Base-by-base conservation (phyloP, 1,140 invertebrate species). In the Bemisia tabaci region DNA sequence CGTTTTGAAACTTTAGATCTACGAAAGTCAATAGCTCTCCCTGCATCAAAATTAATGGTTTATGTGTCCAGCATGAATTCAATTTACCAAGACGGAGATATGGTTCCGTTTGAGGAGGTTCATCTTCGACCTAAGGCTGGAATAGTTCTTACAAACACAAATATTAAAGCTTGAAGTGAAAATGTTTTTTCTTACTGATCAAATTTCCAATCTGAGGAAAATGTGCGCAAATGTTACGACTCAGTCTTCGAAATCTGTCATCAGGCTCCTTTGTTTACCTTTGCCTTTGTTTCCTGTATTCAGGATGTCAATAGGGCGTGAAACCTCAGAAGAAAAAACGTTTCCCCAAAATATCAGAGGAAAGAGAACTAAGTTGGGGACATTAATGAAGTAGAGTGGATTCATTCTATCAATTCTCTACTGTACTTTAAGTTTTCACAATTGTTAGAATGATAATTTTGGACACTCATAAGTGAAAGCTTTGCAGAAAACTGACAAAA, bases 61-160 rank as follows among this genome's bases (percentile, higher is more conserved):
- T 64, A 63, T 48, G 59, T 70, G 5, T 65, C 69, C 2, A 70
- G 69, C 26, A 23, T 70, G 12, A 70, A 70, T 26, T 70, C 69
- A 26, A 63, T 63, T 60, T 70, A 64, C 48, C 23, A 64, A 1
- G 64, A 65, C 2, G 69, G 69, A 26, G 33, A 67, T 24, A 0
- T 65, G 12, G 0, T 69, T 12, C 2, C 1, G 0, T 22, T 63
- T 1, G 9, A 27, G 1, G 21, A 1, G 0, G 12, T 69, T 2
- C 1, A n/a, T 0, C 22, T 70, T 12, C 58, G 68, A 65, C 68
- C 68, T 17, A 67, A 70, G 60, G 66, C 66, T 22, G 27, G 25
- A 17, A 2, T 70, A 1, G 66, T 70, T 1, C 26, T 70, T 11
- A 67, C 69, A 1, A 70, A 66, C 1, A 12, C 61, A n/a, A 60